Evolutionary conservation across 2,888 invertebrate species (phyloP).

Genomic region (Tetranychus truncatus): DNA sequence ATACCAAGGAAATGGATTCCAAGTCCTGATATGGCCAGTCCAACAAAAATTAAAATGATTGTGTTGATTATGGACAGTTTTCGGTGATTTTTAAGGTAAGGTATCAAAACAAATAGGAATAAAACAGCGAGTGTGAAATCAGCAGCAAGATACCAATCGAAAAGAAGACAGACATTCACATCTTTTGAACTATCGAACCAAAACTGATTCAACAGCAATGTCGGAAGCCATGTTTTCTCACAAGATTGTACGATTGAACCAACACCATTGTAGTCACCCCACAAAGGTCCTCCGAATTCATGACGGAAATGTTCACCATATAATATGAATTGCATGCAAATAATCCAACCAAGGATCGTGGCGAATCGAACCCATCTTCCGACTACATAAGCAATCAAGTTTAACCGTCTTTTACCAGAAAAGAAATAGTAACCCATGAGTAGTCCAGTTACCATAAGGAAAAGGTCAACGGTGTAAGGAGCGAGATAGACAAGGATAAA

Average conservation of each 20-base stretch:
- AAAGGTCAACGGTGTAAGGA: conserved; percentile 1
- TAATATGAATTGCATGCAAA: neutral
- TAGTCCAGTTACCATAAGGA: neutral
- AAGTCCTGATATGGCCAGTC: neutral
- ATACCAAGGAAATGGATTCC: neutral
- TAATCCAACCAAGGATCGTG: neutral
- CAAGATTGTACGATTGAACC: conserved; percentile 1
- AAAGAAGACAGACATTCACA: neutral
- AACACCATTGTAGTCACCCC: neutral
- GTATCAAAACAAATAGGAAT: conserved; percentile 2
- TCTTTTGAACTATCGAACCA: conserved; percentile 5
- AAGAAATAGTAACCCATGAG: neutral
- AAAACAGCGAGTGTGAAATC: neutral
- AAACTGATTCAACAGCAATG: neutral
- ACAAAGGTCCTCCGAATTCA: neutral
- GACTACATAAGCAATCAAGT: neutral
- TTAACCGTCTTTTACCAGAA: neutral
- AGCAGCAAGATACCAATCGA: conserved; percentile 4
- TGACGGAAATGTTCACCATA: neutral
- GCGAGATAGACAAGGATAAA: neutral
- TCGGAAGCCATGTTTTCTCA: neutral
- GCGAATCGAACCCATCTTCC: conserved; percentile 5
- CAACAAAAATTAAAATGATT: neutral
- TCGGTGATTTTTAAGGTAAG: neutral
- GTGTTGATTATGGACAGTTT: neutral